Evolutionary conservation across 1,140 invertebrate genomes (phyloP).

Genomic region (Dreissena rostriformis): DNA sequence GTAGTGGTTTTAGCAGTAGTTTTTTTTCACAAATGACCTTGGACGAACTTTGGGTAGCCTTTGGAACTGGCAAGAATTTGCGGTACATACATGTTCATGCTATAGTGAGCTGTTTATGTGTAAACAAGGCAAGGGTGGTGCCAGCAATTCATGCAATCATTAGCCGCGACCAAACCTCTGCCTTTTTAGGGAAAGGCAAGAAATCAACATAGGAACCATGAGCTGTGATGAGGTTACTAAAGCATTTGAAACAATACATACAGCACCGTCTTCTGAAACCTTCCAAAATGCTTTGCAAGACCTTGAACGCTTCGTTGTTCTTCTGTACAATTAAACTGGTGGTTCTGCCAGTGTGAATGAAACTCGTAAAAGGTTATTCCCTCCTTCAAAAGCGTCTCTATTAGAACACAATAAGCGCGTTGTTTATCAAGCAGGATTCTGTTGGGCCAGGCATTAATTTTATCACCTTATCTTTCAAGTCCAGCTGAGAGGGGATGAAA

Average conservation of each 20-base stretch:
- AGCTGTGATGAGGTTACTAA: not conserved
- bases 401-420: not conserved
- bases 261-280: not conserved
- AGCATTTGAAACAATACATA: not conserved
- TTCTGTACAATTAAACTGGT: conserved; percentile 7
- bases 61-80: conserved; percentile 32
- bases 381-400: not conserved
- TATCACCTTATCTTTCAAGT: conserved; percentile 2
- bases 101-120: not conserved
- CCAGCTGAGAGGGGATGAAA: conserved; percentile 5
- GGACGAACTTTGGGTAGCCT: conserved; percentile 22
- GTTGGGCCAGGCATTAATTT: not conserved
- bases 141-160: conserved; percentile 6
- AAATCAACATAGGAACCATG: conserved; percentile 24
- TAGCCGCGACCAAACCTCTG: conserved; percentile 19
- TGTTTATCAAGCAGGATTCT: not conserved
- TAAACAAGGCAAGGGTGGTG: not conserved
- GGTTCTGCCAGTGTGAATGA: not conserved
- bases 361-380: conserved; percentile 6
- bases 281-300: not conserved
- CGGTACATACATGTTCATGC: conserved; percentile 1
- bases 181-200: conserved; percentile 28
- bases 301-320: not conserved
- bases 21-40: not conserved
- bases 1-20: conserved; percentile 22